Evolutionary conservation across 2,113 vertebrate genomes (phyloP).

Genomic region (Colius striatus): DNA sequence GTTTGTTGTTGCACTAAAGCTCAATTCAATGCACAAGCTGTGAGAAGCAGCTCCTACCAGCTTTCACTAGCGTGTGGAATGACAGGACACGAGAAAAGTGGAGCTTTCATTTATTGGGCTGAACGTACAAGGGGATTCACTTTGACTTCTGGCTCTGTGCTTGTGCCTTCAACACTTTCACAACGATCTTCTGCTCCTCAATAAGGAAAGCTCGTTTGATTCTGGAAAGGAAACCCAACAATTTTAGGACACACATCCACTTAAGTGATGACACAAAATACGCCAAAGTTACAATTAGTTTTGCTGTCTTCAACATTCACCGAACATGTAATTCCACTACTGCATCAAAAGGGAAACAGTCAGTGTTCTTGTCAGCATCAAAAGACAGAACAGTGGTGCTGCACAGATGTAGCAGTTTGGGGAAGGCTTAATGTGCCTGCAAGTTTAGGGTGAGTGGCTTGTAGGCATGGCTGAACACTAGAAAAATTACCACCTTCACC

Average conservation of each 20-base stretch:
- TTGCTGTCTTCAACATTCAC: background rate
- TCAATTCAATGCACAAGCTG: background rate
- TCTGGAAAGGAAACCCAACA: constrained; percentile 69
- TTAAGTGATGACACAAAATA: background rate
- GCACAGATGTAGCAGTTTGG: fast-evolving
- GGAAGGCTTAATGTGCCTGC: background rate
- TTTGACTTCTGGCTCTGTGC: constrained; percentile 99
- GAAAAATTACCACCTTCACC: background rate
- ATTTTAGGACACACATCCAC: background rate
- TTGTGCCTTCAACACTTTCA: constrained; percentile 98
- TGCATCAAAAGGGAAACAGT: background rate
- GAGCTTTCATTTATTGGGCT: constrained; percentile 83
- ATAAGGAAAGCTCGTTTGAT: constrained; percentile 99
- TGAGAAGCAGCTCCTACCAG: background rate
- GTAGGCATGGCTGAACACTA: background rate
- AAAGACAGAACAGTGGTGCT: background rate
- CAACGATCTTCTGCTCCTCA: constrained; percentile 99
- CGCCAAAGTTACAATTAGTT: background rate
- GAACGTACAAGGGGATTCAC: constrained; percentile 82
- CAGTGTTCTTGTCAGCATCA: background rate
- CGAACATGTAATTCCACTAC: background rate
- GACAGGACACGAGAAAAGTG: constrained; percentile 15
- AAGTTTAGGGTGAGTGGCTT: background rate
- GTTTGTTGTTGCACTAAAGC: background rate
- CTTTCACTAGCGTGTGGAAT: background rate